Base-by-base conservation (phyloP, 2,888 invertebrate species). In the Callosobruchus maculatus region DNA sequence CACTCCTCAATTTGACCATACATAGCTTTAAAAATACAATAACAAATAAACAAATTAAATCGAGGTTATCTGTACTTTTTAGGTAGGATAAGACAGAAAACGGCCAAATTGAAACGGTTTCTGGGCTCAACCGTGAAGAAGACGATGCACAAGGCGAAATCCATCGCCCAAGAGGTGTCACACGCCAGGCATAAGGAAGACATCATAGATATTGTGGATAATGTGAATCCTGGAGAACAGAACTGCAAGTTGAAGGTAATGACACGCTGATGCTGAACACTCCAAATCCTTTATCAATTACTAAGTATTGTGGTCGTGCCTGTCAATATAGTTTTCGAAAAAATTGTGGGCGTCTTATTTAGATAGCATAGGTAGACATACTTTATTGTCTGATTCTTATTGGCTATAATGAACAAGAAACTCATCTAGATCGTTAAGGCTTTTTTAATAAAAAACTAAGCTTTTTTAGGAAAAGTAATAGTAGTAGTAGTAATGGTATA, bases 131-230 rank as follows among this genome's bases (percentile, higher is more conserved):
- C 97, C 0, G 95, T 97, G 67, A 95, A 95, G 83, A 96, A 94
- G 84, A 97, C 97, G 0, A 95, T 97, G 82, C 94, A 94, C 84
- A 97, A 96, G 82, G 96, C 97, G 0, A 96, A 95, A 85, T 95
- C 94, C 0, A 91, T 97, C 20, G 96, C 96, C 0, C 95, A 95
- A 76, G 95, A 96, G 83, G 95, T 95, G 20, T 94, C 95, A 0
- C 95, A 95, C 85, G 94, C 94, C n/a, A 88, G 95, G 0, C 95
- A 95, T 82, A 95, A 94, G 81, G 96, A 95, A 82, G 95, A 95
- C 84, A 93, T 94, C 0, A 93, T 94, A 71, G 95, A 95, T 82
- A 94, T 95, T 70, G 92, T 92, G 0, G 95, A 96, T 84, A 94
- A 95, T 77, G 94, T 94, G 73, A 90, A 93, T 85, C 91, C 92